These are phyloP conservation scores for Heliconius congener DNA, from an alignment of 1,140 invertebrate genomes.

Conservation along the genomic window DNA sequence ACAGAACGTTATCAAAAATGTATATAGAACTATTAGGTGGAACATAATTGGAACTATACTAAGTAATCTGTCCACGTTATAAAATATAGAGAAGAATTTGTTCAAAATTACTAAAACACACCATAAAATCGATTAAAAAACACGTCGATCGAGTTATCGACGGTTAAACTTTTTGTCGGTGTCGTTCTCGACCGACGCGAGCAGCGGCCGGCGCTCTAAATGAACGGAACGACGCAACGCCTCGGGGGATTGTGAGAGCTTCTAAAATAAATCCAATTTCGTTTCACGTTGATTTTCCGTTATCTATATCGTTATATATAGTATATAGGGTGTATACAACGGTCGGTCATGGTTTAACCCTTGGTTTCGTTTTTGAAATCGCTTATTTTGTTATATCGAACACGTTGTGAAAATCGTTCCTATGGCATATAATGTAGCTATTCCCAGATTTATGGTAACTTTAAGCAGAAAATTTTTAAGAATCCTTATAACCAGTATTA, in stretches of 20 bases:
- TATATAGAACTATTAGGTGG: too few relatives aligned
- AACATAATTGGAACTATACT: too few relatives aligned
- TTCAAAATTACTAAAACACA: not conserved
- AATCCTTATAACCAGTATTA: too few relatives aligned
- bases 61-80: not conserved
- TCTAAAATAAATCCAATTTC: constrained; percentile 12
- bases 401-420: not conserved
- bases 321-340: not conserved
- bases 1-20: too few relatives aligned
- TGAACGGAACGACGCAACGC: constrained; percentile 3
- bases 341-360: not conserved
- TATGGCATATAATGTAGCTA: too few relatives aligned
- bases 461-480: too few relatives aligned
- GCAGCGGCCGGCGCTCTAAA: not conserved
- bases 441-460: too few relatives aligned
- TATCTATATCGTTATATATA: not conserved
- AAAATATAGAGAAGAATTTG: not conserved
- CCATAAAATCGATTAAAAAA: not conserved
- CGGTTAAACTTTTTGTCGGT: constrained; percentile 10
- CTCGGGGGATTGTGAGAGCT: constrained; percentile 5
- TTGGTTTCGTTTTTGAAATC: not conserved
- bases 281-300: constrained; percentile 7
- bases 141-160: constrained; percentile 3
- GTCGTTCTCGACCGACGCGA: constrained; percentile 1
- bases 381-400: not conserved